These are phyloP conservation scores for Neotragus pygmaeus DNA, from an alignment of 2,113 vertebrate species.

Conservation along the genomic window DNA sequence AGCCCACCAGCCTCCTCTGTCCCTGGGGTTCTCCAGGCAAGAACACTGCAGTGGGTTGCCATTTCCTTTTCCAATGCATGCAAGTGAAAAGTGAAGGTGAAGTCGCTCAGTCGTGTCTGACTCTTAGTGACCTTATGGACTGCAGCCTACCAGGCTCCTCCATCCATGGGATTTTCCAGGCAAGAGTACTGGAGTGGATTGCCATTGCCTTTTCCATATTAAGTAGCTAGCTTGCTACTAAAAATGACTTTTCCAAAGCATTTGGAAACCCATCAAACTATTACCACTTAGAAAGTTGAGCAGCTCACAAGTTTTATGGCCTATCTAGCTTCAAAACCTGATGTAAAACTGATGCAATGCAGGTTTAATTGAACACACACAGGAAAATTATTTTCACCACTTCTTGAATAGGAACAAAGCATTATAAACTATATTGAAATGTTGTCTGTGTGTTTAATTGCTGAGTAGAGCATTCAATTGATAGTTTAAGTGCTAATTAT, in stretches of 20 bases:
- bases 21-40: too few relatives aligned
- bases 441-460: slow-evolving; percentile 74
- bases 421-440: slow-evolving; percentile 77
- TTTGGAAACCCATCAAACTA: background rate
- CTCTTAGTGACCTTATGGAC: too few relatives aligned
- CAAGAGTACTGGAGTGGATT: too few relatives aligned
- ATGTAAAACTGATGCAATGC: slow-evolving; percentile 36
- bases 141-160: too few relatives aligned
- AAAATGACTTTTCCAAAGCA: background rate
- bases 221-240: background rate
- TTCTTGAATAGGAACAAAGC: slow-evolving; percentile 68
- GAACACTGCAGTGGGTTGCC: too few relatives aligned
- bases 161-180: too few relatives aligned
- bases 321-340: slow-evolving; percentile 44
- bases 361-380: slow-evolving; percentile 66
- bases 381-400: slow-evolving; percentile 64
- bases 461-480: slow-evolving; percentile 59
- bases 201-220: too few relatives aligned
- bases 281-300: background rate
- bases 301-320: background rate
- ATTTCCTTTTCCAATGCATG: too few relatives aligned
- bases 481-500: slow-evolving; percentile 80
- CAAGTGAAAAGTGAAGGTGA: too few relatives aligned
- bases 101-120: too few relatives aligned
- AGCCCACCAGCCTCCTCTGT: too few relatives aligned